Conservation (phyloP, 2,113 vertebrate genomes). For the Conger conger region DNA sequence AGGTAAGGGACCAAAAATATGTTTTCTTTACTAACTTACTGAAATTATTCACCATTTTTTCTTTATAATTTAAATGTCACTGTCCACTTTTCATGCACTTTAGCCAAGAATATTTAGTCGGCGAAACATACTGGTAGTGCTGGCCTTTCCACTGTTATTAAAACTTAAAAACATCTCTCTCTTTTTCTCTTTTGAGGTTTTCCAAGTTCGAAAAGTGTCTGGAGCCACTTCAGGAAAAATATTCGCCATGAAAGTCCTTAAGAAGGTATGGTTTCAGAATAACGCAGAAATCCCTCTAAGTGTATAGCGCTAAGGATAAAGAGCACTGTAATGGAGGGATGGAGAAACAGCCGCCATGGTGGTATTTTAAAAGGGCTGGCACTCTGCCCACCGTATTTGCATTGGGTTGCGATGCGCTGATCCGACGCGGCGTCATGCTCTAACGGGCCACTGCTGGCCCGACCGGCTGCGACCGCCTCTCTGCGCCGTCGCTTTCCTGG, state of each 20-base stretch:
- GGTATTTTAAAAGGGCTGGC: background rate
- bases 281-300: background rate
- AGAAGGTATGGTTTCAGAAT: slow-evolving; percentile 78
- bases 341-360: background rate
- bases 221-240: slow-evolving; percentile 91
- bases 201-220: slow-evolving; percentile 94
- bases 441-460: slow-evolving; percentile 21
- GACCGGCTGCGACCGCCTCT: slow-evolving; percentile 33
- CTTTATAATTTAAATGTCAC: background rate
- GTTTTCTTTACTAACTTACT: background rate
- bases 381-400: background rate
- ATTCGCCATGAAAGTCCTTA: slow-evolving; percentile 98
- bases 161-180: background rate
- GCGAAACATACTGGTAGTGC: background rate
- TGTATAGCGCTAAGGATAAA: background rate
- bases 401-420: background rate
- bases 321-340: background rate
- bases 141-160: background rate
- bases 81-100: background rate
- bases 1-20: slow-evolving; percentile 72
- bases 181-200: slow-evolving; percentile 74
- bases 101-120: background rate
- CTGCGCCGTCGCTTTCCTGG: slow-evolving; percentile 19
- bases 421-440: too few species aligned
- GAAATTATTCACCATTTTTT: background rate